Conservation (phyloP, 2,888 invertebrate species). For the Drepanosiphum platanoidis region DNA sequence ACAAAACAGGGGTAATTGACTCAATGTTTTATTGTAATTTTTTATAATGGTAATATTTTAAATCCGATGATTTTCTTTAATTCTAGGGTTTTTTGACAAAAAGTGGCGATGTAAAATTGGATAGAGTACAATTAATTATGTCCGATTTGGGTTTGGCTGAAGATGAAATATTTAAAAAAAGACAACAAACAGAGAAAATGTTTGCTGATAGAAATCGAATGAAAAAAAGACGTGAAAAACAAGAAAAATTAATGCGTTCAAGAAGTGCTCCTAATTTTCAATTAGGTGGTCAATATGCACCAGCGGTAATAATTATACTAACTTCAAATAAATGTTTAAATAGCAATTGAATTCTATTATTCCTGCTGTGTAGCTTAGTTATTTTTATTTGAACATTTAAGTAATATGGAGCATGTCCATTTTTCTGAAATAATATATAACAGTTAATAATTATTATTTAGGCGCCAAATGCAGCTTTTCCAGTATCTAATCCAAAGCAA, state of each 20-base stretch:
- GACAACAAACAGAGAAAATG: constrained; percentile 86
- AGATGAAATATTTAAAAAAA: constrained; percentile 94
- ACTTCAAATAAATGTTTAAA: constrained; percentile 62
- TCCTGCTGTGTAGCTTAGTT: too few relatives aligned
- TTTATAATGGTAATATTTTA: background rate
- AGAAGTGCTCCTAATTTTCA: constrained; percentile 75
- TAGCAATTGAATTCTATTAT: constrained; percentile 58
- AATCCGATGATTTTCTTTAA: constrained; percentile 54
- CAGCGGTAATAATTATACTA: constrained; percentile 70
- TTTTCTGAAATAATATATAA: background rate
- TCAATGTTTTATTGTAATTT: constrained; percentile 17
- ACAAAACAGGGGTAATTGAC: constrained; percentile 82
- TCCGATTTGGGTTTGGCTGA: constrained; percentile 91
- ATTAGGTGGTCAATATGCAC: constrained; percentile 82
- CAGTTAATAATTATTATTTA: background rate
- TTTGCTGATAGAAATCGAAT: constrained; percentile 83
- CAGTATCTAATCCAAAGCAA: constrained; percentile 55
- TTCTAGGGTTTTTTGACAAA: constrained; percentile 90
- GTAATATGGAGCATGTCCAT: background rate
- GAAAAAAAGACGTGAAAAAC: constrained; percentile 71
- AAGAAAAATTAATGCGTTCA: constrained; percentile 67
- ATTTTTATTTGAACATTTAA: background rate
- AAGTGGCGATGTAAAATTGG: constrained; percentile 91
- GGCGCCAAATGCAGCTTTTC: constrained; percentile 46
- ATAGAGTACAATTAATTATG: constrained; percentile 94